Evolutionary conservation across 2,113 vertebrate species (phyloP).

Genomic region (Piliocolobus tephrosceles): DNA sequence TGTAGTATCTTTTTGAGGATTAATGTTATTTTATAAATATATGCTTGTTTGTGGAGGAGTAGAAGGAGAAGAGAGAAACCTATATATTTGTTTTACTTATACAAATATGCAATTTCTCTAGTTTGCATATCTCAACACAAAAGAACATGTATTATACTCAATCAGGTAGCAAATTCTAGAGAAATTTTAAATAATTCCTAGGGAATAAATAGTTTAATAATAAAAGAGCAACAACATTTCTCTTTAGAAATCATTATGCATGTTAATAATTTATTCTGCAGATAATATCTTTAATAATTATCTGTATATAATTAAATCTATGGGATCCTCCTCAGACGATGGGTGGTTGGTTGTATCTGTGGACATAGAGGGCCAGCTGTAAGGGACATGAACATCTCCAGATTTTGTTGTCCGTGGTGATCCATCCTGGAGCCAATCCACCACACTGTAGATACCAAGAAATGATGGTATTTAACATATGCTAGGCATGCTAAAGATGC

Average conservation of each 20-base stretch:
- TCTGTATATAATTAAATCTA: not conserved
- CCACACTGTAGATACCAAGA: not conserved
- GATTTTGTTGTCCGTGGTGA: not conserved
- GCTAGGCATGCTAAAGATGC: not conserved
- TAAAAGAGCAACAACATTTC: conserved; percentile 42
- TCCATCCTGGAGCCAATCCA: not conserved
- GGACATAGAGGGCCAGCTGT: not conserved
- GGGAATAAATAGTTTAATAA: conserved; percentile 47
- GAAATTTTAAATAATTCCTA: conserved; percentile 23
- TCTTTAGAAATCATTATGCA: conserved; percentile 2
- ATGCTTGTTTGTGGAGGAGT: not conserved
- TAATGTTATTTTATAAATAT: conserved; percentile 20
- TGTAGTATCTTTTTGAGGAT: not conserved
- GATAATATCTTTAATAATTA: conserved; percentile 37
- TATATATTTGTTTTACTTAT: not conserved
- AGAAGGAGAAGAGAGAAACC: not conserved
- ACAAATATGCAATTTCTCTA: not conserved
- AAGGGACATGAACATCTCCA: not conserved
- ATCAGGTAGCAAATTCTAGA: not conserved
- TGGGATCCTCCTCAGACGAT: not conserved
- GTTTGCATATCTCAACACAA: not conserved
- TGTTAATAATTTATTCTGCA: conserved; percentile 50
- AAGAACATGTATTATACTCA: not conserved
- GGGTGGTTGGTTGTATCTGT: not conserved
- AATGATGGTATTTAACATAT: not conserved